Evolutionary conservation across 53 echinoderm and acorn worm genomes (phyloP).

Genomic region (Crossaster papposus): DNA sequence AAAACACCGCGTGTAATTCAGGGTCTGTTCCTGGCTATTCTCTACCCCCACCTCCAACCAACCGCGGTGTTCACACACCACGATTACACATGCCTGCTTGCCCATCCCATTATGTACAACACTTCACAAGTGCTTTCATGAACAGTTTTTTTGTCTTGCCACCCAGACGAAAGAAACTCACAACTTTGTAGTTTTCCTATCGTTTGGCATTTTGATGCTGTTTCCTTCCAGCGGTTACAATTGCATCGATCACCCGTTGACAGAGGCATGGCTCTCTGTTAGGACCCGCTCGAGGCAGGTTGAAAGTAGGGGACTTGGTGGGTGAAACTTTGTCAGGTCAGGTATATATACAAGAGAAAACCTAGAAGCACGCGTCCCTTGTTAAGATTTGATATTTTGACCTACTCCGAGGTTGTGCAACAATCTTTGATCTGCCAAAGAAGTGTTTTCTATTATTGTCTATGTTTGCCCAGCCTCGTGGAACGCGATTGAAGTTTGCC

Average conservation of each 20-base stretch:
- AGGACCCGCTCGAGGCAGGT: neutral
- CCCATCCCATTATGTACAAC: neutral
- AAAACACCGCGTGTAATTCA: slow-evolving; percentile 46
- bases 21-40: slow-evolving; percentile 8
- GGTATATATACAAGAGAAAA: neutral
- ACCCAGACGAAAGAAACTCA: slow-evolving; percentile 18
- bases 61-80: slow-evolving; percentile 49
- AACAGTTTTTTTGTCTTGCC: slow-evolving; percentile 1
- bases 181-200: slow-evolving; percentile 8
- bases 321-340: slow-evolving; percentile 47
- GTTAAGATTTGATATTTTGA: slow-evolving; percentile 45
- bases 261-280: slow-evolving; percentile 34
- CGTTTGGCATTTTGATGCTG: neutral
- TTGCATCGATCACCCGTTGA: slow-evolving; percentile 57
- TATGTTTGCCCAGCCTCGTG: slow-evolving; percentile 56
- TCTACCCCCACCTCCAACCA: slow-evolving; percentile 38
- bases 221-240: slow-evolving; percentile 48
- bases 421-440: slow-evolving; percentile 28
- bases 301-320: slow-evolving; percentile 21
- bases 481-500: slow-evolving; percentile 41
- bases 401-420: slow-evolving; percentile 51
- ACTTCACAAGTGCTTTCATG: slow-evolving; percentile 14
- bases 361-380: slow-evolving; percentile 26
- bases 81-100: slow-evolving; percentile 54
- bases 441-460: slow-evolving; percentile 57